Base-by-base conservation (phyloP, 2,797 vertebrate genomes). In the Columba guinea region DNA sequence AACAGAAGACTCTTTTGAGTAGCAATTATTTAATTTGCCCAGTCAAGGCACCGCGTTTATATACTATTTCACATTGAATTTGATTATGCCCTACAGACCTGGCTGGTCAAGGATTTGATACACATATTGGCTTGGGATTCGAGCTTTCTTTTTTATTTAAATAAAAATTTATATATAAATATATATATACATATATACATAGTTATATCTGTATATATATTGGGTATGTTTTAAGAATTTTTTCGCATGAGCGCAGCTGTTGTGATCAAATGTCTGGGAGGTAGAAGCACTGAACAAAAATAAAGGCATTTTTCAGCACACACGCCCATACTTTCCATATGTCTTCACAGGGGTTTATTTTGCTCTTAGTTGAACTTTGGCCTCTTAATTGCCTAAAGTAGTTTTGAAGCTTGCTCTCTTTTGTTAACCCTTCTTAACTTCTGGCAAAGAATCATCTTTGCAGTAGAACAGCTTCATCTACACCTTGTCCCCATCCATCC, bases 1-100 rank as follows among this genome's bases (percentile, higher is more conserved):
- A 98, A 97, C 98, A 96, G 97, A 98, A 98, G 97, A 98, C 98
- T 98, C 98, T 97, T 97, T 97, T 97, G 98, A 98, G 97, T 98
- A 98, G 98, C 97, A 76, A 98, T 97, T 98, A 97, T 98, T 98
- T 98, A 98, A 98, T 98, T 98, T 98, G 98, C 98, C 98, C 97
- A 97, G 98, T 98, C 98, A 98, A 98, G 98, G 98, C 97, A 97
- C 98, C 97, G 96, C 98, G 87, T 98, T 98, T 98, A 98, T 98
- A 98, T 98, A 98, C 98, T 98, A 98, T 98, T 98, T 98, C 98
- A 98, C 98, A 98, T 98, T 98, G 98, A 98, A 98, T 98, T 98
- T 98, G 98, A 98, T 98, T 98, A 98, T 98, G 97, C 98, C 98
- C 98, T 98, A 98, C 97, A 98, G 98, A 98, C 98, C 97, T 98